A percentile compares a stretch with the other conserved stretches of the same genome.
These are phyloP conservation scores for Drosophila kepulauana DNA, from an alignment of 1,140 invertebrate genomes.

Conservation along the genomic window DNA sequence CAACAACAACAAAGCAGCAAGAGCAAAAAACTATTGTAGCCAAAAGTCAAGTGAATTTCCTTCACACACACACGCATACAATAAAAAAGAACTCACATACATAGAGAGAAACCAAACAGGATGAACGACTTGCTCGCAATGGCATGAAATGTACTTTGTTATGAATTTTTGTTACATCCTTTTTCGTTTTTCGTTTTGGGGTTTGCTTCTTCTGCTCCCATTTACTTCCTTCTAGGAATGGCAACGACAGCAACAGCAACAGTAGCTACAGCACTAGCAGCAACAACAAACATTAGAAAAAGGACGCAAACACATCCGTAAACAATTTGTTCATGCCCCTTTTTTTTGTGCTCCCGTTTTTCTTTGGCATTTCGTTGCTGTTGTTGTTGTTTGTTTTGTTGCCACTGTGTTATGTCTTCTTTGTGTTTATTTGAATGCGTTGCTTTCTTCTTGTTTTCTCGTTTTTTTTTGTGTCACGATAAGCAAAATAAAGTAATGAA, in stretches of 20 bases:
- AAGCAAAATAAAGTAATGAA: conserved; percentile 80
- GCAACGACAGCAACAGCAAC: conserved; percentile 27
- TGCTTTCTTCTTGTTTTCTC: conserved; percentile 23
- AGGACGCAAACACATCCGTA: conserved; percentile 80
- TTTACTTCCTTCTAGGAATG: conserved; percentile 43
- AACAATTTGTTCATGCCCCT: conserved; percentile 81
- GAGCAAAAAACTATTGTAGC: conserved; percentile 63
- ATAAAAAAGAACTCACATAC: not conserved
- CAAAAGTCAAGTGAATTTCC: conserved; percentile 82
- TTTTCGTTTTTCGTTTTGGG: conserved; percentile 53
- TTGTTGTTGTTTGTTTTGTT: conserved; percentile 12
- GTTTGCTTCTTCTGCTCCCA: conserved; percentile 40
- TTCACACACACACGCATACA: conserved; percentile 31
- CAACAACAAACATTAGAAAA: conserved; percentile 57
- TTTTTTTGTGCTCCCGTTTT: conserved; percentile 46
- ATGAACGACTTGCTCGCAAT: conserved; percentile 56
- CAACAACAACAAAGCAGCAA: conserved; percentile 19
- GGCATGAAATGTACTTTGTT: conserved; percentile 81
- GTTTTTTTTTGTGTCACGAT: conserved; percentile 29
- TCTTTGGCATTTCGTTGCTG: conserved; percentile 1
- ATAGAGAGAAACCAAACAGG: conserved; percentile 39
- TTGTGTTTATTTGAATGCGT: conserved; percentile 59
- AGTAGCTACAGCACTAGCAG: not conserved
- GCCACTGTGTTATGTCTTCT: conserved; percentile 48
- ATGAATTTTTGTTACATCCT: conserved; percentile 79